Percentiles rank a stretch among this genome's conserved stretches.
These are phyloP conservation scores for Nymphicus hollandicus DNA, from an alignment of 2,113 vertebrate species.

Conservation along the genomic window DNA sequence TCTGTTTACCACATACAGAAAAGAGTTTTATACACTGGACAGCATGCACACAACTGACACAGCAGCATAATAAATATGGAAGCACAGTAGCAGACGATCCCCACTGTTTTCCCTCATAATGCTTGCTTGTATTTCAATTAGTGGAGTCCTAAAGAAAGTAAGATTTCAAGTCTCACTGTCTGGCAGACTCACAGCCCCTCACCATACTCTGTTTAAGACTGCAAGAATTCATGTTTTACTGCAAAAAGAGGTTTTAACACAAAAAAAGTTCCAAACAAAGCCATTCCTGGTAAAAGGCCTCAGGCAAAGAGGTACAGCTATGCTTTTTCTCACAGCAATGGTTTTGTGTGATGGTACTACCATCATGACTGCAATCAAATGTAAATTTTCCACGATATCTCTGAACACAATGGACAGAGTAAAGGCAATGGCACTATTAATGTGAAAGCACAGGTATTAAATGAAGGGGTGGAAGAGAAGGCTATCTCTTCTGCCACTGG, in stretches of 20 bases:
- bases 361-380: neutral
- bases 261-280: neutral
- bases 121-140: neutral
- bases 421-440: neutral
- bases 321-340: neutral
- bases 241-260: neutral
- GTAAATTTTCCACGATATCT: neutral
- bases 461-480: neutral
- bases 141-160: neutral
- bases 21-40: neutral
- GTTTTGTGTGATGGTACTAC: neutral
- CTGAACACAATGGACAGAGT: neutral
- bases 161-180: neutral
- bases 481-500: neutral
- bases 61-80: neutral
- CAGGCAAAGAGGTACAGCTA: neutral
- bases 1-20: constrained; percentile 12
- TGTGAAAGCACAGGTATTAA: neutral
- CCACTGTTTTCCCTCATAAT: neutral
- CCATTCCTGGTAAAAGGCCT: neutral
- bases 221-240: neutral
- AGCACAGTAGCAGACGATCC: constrained; percentile 23
- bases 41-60: constrained; percentile 24
- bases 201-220: neutral
- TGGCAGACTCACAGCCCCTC: neutral